phyloP scores from a whole-genome alignment of 2,888 invertebrate species.

The Lithophane semibrunnea region DNA sequence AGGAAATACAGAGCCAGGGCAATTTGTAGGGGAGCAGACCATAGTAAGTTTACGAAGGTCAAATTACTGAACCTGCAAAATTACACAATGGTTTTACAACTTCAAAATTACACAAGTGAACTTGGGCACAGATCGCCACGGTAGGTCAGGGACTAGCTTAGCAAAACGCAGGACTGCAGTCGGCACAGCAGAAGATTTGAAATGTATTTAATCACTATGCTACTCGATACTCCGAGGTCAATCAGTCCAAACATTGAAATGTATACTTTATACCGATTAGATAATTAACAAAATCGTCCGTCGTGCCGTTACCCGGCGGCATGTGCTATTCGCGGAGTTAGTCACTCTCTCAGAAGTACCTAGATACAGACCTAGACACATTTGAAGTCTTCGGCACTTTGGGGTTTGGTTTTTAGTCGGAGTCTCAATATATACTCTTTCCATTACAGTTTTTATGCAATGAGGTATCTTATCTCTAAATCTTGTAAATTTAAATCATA shows the following conservation, averaged over 20 bases:
- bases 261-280: not conserved
- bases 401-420: not conserved
- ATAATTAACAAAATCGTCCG: slow-evolving; percentile 20
- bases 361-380: not conserved
- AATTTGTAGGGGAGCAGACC: slow-evolving; percentile 96
- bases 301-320: not conserved
- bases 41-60: slow-evolving; percentile 94
- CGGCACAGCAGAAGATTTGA: not conserved
- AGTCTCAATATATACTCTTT: not conserved
- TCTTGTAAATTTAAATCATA: not conserved
- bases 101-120: not conserved
- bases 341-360: not conserved
- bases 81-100: not conserved
- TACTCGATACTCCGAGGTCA: slow-evolving; percentile 13
- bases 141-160: not conserved
- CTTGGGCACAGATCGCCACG: not conserved
- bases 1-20: slow-evolving; percentile 93
- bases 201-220: not conserved
- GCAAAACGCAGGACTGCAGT: not conserved
- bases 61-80: slow-evolving; percentile 92
- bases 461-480: not conserved
- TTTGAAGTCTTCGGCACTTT: slow-evolving; percentile 1
- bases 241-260: slow-evolving; percentile 7
- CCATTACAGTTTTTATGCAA: not conserved
- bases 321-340: slow-evolving; percentile 1